These are phyloP conservation scores for Dryocosmus kuriphilus DNA, from an alignment of 2,888 invertebrate species.

Conservation along the genomic window DNA sequence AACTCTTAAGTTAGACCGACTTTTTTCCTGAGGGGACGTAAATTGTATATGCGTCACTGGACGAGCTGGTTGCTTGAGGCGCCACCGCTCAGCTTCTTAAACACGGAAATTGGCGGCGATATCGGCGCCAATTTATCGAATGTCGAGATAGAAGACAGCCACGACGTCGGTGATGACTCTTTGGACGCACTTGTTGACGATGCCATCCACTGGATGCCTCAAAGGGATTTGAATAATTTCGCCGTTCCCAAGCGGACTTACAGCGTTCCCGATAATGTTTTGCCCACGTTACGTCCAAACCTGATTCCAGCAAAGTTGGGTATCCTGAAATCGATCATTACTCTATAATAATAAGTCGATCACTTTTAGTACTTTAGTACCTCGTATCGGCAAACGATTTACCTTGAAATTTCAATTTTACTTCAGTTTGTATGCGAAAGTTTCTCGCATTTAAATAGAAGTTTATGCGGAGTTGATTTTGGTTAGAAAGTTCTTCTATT, in stretches of 20 bases:
- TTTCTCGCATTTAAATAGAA: no score
- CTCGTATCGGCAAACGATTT: constrained; percentile 15
- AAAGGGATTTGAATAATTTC: constrained; percentile 73
- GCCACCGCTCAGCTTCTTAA: constrained; percentile 62
- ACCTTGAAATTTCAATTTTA: neutral
- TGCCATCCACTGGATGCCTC: constrained; percentile 49
- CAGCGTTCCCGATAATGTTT: constrained; percentile 67
- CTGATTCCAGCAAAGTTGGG: neutral
- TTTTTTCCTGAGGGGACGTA: constrained; percentile 3
- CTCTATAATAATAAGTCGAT: constrained; percentile 6
- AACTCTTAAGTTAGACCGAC: constrained; percentile 21
- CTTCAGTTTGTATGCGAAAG: neutral
- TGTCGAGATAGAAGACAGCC: constrained; percentile 24
- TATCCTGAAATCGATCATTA: neutral
- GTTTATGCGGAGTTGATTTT: neutral
- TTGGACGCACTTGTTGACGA: constrained; percentile 63
- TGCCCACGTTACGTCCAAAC: constrained; percentile 50
- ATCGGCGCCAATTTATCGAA: constrained; percentile 73
- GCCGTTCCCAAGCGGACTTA: constrained; percentile 72
- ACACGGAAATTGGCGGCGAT: constrained; percentile 73
- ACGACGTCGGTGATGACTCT: constrained; percentile 51
- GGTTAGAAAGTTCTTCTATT: neutral
- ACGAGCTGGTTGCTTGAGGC: constrained; percentile 51
- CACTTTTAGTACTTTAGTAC: constrained; percentile 1
- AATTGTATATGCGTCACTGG: constrained; percentile 1